A percentile compares a stretch with the other conserved stretches of the same genome.
Evolutionary conservation across 2,797 vertebrate species (phyloP).

Genomic region (Gallirallus australis): DNA sequence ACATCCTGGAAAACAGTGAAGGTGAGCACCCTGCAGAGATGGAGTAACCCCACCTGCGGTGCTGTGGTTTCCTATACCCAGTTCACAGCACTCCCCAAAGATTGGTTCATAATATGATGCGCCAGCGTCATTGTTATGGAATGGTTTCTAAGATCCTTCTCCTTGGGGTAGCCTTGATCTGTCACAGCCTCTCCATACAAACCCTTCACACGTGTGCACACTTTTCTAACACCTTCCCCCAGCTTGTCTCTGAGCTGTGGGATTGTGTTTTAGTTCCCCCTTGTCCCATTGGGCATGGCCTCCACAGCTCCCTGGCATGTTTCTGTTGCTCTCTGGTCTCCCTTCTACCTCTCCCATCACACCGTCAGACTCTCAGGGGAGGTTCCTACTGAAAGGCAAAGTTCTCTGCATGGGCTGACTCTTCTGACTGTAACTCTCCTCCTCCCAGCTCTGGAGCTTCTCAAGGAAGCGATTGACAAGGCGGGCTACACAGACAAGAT

Average conservation of each 20-base stretch:
- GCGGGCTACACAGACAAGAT: constrained; percentile 93
- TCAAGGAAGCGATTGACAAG: constrained; percentile 92
- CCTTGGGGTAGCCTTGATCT: neutral
- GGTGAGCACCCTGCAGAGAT: constrained; percentile 77
- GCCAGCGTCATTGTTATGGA: neutral
- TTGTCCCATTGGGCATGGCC: neutral
- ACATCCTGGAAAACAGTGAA: constrained; percentile 93
- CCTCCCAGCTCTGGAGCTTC: constrained; percentile 87
- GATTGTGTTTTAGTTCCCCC: neutral
- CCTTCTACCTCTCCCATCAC: neutral
- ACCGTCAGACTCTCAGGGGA: neutral
- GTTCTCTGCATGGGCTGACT: neutral
- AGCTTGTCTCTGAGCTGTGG: neutral
- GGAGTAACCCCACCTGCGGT: neutral
- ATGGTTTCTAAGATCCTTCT: neutral
- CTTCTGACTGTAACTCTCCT: neutral
- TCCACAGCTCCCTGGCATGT: neutral
- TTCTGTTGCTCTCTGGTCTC: neutral
- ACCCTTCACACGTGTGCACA: accelerated
- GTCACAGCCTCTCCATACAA: neutral
- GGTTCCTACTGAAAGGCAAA: neutral
- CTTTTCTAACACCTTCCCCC: neutral
- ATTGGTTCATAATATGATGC: neutral
- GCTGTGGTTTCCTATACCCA: neutral
- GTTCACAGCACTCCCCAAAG: neutral